Base-by-base conservation (phyloP, 2,888 invertebrate species). In the Silvanus unidentatus region DNA sequence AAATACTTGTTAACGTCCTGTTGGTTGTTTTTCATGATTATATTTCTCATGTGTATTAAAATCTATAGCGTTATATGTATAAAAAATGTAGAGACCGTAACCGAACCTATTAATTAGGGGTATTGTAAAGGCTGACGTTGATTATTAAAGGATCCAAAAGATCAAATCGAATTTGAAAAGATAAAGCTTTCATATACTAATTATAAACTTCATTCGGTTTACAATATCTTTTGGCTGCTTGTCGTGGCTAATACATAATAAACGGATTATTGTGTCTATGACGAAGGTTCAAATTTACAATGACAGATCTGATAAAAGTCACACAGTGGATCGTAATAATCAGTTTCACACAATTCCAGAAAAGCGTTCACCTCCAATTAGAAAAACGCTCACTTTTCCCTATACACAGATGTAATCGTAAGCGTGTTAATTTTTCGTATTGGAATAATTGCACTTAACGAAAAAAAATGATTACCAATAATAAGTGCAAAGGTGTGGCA, bases 111-210 rank as follows among this genome's bases (percentile, higher is more conserved):
- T 61, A 61, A 63, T 63, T 63, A 61, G 52, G 54, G 52, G 53
- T 55, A 63, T 55, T 60, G 61, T 57, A 54, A 22, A 50, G 51
- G 42, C 54, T 57, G 61, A 61, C 58, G 52, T 57, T 63, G 59
- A 61, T 60, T 60, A 59, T 57, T 54, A 57, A 55, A 52, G 52
- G 49, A 57, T 50, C 53, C 48, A 53, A n/a, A n/a, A 48, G 59
- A 59, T 60, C 53, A 49, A 53, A 57, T 46, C 49, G 48, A 50
- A 50, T 47, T 47, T 45, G 47, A 43, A 48, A 48, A 59, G 60
- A 62, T 62, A 62, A 58, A 55, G 47, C 47, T 45, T 43, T 52
- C 58, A 46, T 45, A 49, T 53, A 57, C 57, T 60, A 63, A 63
- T 58, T 59, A 59, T 54, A 55, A 59, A 57, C 53, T 55, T 57